Base-by-base conservation (phyloP, 2,888 invertebrate genomes). In the Crioceris asparagi region DNA sequence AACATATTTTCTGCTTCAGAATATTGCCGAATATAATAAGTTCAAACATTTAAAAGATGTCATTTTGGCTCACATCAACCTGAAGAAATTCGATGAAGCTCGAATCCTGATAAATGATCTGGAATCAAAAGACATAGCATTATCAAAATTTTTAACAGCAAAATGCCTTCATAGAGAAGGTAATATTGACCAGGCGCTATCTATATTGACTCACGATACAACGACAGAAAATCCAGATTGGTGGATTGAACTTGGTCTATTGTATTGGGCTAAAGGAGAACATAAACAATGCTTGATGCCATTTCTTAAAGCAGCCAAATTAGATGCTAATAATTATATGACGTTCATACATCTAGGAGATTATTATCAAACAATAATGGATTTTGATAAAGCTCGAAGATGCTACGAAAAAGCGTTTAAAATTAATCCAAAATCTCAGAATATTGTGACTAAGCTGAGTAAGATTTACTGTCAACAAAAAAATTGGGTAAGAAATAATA, bases 361-460 rank as follows among this genome's bases (percentile, higher is more conserved):
- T 52, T 81, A 77, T 58, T 91, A 90, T 61, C 65, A 70, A 41
- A 59, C 71, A 32, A 63, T 69, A 25, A 71, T 72, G 35, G 82
- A 90, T 56, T 57, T 74, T n/a, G 69, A 72, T 33, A 81, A 86
- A 52, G 80, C 90, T 1, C 74, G 75, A 46, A 81, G 83, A 56
- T 92, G 90, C 62, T 90, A 80, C 60, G 83, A 88, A 63, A 88
- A 85, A 62, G 80, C 87, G 27, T 73, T 83, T 46, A 77, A 75
- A 54, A 68, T 92, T 2, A 81, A 85, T 66, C 70, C 74, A 8
- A 63, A 67, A 38, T 77, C 78, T 41, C 70, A 72, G 19, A 71
- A 74, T 50, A 80, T 81, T 41, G 81, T 83, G 7, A 73, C 77
- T 49, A 74, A 77, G 46, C 68, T 92, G 29, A 87, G 87, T 64